Evolutionary conservation across 1,140 invertebrate species (phyloP).

Genomic region (Drosophila elegans): DNA sequence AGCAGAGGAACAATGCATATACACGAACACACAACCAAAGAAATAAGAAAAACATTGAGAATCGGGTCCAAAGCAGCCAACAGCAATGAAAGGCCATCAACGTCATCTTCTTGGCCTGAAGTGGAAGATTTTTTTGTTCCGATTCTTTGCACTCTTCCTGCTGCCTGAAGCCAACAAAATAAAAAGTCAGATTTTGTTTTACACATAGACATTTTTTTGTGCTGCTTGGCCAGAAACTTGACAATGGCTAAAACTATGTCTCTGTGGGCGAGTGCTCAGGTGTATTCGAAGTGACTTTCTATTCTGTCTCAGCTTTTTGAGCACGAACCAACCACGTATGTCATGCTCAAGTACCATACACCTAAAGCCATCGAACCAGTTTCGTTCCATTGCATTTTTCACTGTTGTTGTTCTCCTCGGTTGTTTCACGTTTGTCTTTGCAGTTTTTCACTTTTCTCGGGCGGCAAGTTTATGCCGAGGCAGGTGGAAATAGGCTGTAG

Average conservation of each 20-base stretch:
- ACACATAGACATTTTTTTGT: conserved; percentile 1
- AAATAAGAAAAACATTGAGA: conserved; percentile 18
- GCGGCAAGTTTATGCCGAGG: conserved; percentile 30
- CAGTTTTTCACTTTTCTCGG: conserved; percentile 60
- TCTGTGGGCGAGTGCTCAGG: conserved; percentile 38
- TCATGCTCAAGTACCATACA: conserved; percentile 61
- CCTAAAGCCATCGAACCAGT: conserved; percentile 62
- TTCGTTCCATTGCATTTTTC: conserved; percentile 41
- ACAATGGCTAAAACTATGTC: conserved; percentile 57
- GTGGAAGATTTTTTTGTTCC: conserved; percentile 35
- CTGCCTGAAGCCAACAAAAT: conserved; percentile 23
- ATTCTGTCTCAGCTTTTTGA: conserved; percentile 53
- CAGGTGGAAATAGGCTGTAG: conserved; percentile 24
- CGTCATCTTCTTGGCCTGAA: conserved; percentile 44
- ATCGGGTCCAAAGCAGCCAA: conserved; percentile 25
- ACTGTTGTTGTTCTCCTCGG: conserved; percentile 1
- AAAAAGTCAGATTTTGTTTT: conserved; percentile 37
- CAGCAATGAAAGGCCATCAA: conserved; percentile 47
- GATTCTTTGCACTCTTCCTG: conserved; percentile 32
- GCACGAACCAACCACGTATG: conserved; percentile 60
- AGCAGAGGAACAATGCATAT: conserved; percentile 9
- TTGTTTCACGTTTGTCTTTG: conserved; percentile 11
- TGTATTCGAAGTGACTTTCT: conserved; percentile 57
- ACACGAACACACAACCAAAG: conserved; percentile 6
- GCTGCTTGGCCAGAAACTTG: conserved; percentile 48